Percentiles rank a stretch among this genome's conserved stretches.
These are phyloP conservation scores for Heterocephalus glaber DNA, from an alignment of 2,113 vertebrate species.

Conservation along the genomic window DNA sequence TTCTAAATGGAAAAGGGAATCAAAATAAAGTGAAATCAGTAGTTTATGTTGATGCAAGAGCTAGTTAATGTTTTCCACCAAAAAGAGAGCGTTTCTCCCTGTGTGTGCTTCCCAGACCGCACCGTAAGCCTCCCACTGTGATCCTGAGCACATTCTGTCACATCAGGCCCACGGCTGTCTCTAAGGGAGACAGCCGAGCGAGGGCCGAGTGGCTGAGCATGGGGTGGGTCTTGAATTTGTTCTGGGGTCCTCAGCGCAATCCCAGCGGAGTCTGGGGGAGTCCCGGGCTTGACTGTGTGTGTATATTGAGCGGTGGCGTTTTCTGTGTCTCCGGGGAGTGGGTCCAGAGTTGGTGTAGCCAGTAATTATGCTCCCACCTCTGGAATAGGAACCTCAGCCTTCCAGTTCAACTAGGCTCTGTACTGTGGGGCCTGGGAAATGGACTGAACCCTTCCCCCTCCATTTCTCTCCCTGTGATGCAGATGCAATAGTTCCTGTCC, in stretches of 20 bases:
- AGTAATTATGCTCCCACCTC: accelerated
- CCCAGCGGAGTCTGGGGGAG: neutral
- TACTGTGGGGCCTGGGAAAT: neutral
- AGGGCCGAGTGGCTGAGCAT: accelerated
- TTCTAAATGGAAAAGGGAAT: slow-evolving; percentile 2
- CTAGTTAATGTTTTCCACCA: neutral
- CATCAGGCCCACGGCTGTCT: neutral
- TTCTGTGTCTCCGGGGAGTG: neutral
- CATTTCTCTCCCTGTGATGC: neutral
- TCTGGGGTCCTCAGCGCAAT: neutral
- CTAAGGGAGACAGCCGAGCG: too few species aligned
- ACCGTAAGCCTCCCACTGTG: neutral
- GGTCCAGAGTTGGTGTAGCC: accelerated
- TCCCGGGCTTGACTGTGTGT: neutral
- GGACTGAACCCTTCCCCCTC: neutral
- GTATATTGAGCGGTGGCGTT: neutral
- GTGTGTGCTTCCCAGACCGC: neutral
- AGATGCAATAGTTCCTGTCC: neutral
- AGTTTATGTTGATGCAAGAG: neutral
- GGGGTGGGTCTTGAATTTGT: neutral
- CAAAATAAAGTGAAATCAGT: neutral
- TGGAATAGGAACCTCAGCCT: neutral
- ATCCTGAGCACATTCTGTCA: neutral
- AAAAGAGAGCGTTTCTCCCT: neutral
- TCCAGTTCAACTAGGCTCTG: neutral